Evolutionary conservation across 2,888 invertebrate genomes (phyloP).

Genomic region (Anaspis maculata): DNA sequence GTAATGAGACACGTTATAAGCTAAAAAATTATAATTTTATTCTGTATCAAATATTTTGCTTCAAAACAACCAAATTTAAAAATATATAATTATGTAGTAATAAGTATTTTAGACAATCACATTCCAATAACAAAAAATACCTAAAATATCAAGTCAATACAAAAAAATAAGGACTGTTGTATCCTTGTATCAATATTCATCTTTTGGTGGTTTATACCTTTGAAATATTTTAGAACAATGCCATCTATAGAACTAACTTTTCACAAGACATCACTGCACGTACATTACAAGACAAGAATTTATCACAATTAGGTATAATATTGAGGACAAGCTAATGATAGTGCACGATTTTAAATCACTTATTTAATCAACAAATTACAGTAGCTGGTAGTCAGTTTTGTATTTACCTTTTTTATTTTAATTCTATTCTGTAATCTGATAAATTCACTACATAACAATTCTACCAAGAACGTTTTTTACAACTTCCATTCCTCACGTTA

Average conservation of each 20-base stretch:
- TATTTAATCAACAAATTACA: slow-evolving; percentile 12
- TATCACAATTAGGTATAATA: slow-evolving; percentile 17
- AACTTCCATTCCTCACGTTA: neutral
- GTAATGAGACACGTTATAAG: too few species aligned
- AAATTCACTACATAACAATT: slow-evolving; percentile 10
- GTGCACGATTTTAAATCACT: slow-evolving; percentile 15
- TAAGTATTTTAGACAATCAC: slow-evolving; percentile 5
- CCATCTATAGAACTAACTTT: slow-evolving; percentile 14
- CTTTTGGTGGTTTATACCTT: too few species aligned
- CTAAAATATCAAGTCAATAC: slow-evolving; percentile 10
- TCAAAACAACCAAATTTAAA: slow-evolving; percentile 16
- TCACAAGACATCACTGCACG: slow-evolving; percentile 16
- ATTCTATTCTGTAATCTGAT: slow-evolving; percentile 9
- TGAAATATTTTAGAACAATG: slow-evolving; percentile 14
- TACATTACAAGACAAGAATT: slow-evolving; percentile 17
- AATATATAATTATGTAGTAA: slow-evolving; percentile 12
- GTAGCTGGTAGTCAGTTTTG: slow-evolving; percentile 8
- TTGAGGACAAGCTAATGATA: slow-evolving; percentile 17
- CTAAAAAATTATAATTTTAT: slow-evolving; percentile 26
- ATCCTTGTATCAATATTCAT: neutral
- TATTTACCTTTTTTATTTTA: slow-evolving; percentile 5
- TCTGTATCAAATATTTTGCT: slow-evolving; percentile 24
- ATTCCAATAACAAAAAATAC: slow-evolving; percentile 2
- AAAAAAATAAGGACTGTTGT: slow-evolving; percentile 12
- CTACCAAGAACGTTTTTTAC: slow-evolving; percentile 7